Base-by-base conservation (phyloP, 2,113 vertebrate species). In the Phrynosoma blainvillii region DNA sequence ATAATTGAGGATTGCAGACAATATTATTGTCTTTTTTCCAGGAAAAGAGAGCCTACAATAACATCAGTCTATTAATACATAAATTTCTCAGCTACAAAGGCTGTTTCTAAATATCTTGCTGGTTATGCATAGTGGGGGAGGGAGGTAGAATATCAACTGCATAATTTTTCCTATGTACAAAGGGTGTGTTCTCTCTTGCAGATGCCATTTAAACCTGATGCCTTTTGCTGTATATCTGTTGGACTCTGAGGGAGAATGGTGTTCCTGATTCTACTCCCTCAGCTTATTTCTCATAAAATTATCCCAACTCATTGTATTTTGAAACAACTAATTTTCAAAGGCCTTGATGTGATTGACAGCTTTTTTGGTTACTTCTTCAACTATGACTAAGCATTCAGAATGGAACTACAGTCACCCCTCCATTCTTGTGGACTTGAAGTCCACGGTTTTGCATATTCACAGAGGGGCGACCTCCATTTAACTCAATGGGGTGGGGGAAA, bases 1-100 rank as follows among this genome's bases (percentile, higher is more conserved):
- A 88, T 88, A 88, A 85, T 30, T 16, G 32, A 79, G 78, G 86
- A 62, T 2, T 90, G 32, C 32, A 85, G 82, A 65, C 88, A 74
- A 32, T 27, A 30, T 52, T 20, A 21, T 59, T 77, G 70, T 14
- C 74, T 4, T 90, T 56, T 65, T 3, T 89, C 83, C 66, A 52
- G 56, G 14, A 21, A 66, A 23, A 25, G 71, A 84, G 66, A 6
- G 70, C 0, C 30, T 86, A 16, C 56, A 75, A 68, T 8, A 68
- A 25, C 25, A 68, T 8, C 21, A 21, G 20, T 74, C 12, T 30
- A 30, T 54, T 54, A 54, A n/a, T 56, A 32, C 20, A 21, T 3
- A 11, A 4, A 21, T 42, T 62, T 65, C 47, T 89, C 76, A 88
- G 21, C 27, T 86, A 76, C 40, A 88, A 91, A 14, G 10, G 11